Percentiles rank a stretch among this genome's conserved stretches.
Evolutionary conservation across 2,888 invertebrate genomes (phyloP).

Genomic region (Aromia moschata): DNA sequence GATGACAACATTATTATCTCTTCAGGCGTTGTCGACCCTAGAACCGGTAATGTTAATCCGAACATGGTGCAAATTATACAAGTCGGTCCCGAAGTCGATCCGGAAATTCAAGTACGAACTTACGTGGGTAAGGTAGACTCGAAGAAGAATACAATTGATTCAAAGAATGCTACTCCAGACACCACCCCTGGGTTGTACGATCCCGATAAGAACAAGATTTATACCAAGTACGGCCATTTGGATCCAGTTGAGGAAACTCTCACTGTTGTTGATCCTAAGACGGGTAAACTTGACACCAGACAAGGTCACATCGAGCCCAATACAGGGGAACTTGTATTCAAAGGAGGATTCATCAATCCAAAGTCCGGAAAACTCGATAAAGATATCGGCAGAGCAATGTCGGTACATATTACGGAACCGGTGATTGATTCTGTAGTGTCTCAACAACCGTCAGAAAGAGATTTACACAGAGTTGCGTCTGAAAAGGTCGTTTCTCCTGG

Average conservation of each 20-base stretch:
- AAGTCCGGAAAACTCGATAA: constrained; percentile 73
- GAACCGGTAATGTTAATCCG: constrained; percentile 70
- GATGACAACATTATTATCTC: constrained; percentile 62
- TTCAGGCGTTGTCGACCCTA: constrained; percentile 67
- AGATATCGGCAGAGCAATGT: constrained; percentile 60
- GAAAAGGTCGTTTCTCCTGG: constrained; percentile 31
- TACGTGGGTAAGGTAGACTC: constrained; percentile 75
- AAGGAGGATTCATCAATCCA: constrained; percentile 76
- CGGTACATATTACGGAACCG: constrained; percentile 63
- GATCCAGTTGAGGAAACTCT: constrained; percentile 76
- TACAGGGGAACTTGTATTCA: constrained; percentile 75
- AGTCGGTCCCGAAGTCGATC: constrained; percentile 73
- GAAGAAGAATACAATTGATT: constrained; percentile 76
- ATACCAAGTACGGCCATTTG: constrained; percentile 77
- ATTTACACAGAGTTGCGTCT: constrained; percentile 40
- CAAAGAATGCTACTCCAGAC: constrained; percentile 73
- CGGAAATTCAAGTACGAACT: constrained; percentile 76
- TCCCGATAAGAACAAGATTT: constrained; percentile 75
- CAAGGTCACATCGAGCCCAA: constrained; percentile 74
- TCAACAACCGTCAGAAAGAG: constrained; percentile 60
- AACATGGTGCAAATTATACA: constrained; percentile 72
- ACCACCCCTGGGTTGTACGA: constrained; percentile 76
- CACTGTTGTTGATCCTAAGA: constrained; percentile 68
- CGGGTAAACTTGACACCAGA: constrained; percentile 68
- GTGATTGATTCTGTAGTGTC: constrained; percentile 61